These are phyloP conservation scores for Spea bombifrons DNA, from an alignment of 2,113 vertebrate genomes.

Conservation along the genomic window DNA sequence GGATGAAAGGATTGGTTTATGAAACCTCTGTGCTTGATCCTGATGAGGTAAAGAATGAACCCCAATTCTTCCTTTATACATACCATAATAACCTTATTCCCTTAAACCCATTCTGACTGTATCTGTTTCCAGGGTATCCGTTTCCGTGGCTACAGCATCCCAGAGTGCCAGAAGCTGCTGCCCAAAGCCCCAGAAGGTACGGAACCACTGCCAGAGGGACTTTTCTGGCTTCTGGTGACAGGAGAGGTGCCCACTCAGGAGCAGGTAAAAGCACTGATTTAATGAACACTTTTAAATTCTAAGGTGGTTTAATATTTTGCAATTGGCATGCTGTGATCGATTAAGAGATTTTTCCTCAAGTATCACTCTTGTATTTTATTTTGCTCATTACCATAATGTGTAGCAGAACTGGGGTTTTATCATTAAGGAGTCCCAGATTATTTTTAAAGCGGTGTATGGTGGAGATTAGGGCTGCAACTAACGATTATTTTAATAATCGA, in stretches of 20 bases:
- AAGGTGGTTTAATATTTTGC: too few relatives aligned
- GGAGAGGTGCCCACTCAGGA: constrained; percentile 87
- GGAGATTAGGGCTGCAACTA: too few relatives aligned
- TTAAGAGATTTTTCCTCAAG: too few relatives aligned
- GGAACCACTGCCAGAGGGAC: constrained; percentile 90
- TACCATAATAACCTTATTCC: not conserved
- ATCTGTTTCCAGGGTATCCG: constrained; percentile 82
- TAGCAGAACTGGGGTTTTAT: too few relatives aligned
- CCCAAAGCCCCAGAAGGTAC: constrained; percentile 86
- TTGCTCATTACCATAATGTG: too few relatives aligned
- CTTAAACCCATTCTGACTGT: not conserved
- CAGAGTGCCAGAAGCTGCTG: constrained; percentile 89
- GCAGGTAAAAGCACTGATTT: constrained; percentile 69
- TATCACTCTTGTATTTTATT: too few relatives aligned
- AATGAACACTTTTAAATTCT: too few relatives aligned
- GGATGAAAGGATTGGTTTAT: constrained; percentile 94
- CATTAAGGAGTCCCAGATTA: too few relatives aligned
- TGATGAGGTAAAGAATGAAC: constrained; percentile 79
- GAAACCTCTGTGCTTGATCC: constrained; percentile 95
- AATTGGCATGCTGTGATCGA: too few relatives aligned
- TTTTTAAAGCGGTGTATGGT: too few relatives aligned
- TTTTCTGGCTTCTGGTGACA: constrained; percentile 94
- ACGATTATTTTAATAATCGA: too few relatives aligned
- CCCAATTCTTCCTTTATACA: not conserved
- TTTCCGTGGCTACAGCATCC: constrained; percentile 94